Conservation (phyloP, 2,888 invertebrate genomes). For the Xylocampa areola region DNA sequence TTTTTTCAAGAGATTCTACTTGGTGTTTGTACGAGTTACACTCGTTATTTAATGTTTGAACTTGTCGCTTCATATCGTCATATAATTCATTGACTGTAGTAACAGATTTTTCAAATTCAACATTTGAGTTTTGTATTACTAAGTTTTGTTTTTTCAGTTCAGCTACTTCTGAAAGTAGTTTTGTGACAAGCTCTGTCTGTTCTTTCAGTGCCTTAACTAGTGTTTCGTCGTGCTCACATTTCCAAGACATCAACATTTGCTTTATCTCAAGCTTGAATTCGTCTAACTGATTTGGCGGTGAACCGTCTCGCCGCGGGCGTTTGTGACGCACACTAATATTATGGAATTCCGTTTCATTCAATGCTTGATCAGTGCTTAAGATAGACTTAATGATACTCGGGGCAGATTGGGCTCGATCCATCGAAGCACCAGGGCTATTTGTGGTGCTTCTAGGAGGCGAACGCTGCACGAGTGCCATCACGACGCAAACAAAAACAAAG, state of each 20-base stretch:
- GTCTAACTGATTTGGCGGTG: background rate
- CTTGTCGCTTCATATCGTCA: background rate
- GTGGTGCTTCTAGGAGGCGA: too few relatives aligned
- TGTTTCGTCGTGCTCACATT: constrained; percentile 1
- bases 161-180: background rate
- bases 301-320: background rate
- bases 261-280: constrained; percentile 10
- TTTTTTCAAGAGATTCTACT: background rate
- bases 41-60: background rate
- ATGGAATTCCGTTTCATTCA: too few relatives aligned
- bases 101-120: constrained; percentile 1
- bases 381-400: too few relatives aligned
- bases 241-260: constrained; percentile 10
- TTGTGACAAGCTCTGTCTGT: constrained; percentile 4
- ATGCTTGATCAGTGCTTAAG: too few relatives aligned
- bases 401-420: too few relatives aligned
- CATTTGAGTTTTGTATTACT: background rate
- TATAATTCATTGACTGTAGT: background rate
- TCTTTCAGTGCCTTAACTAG: constrained; percentile 1
- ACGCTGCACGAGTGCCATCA: constrained; percentile 1
- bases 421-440: too few relatives aligned
- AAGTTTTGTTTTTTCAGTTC: background rate
- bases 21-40: background rate
- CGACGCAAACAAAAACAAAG: background rate
- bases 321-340: background rate